Percentiles rank a stretch among this genome's conserved stretches.
phyloP scores from a whole-genome alignment of 2,888 invertebrate species.

The Anoncus sp. region DNA sequence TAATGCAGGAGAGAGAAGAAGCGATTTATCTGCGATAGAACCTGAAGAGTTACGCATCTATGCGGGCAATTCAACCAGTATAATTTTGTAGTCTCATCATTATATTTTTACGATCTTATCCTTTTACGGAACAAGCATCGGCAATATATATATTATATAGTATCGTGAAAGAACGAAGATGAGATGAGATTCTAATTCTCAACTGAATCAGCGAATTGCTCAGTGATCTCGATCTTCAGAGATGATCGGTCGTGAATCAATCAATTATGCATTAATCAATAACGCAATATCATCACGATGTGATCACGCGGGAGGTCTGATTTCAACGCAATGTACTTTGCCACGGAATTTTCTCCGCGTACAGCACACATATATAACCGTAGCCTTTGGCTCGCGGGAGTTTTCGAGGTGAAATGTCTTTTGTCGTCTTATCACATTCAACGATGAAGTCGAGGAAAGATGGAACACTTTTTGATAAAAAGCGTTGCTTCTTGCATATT shows the following conservation, averaged over 20 bases:
- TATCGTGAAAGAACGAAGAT: constrained; percentile 12
- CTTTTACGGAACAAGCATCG: constrained; percentile 2
- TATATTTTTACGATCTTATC: constrained; percentile 36
- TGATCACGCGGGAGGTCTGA: background rate
- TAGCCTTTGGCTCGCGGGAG: constrained; percentile 53
- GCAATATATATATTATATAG: constrained; percentile 2
- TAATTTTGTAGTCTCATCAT: constrained; percentile 46
- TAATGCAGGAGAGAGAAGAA: constrained; percentile 12
- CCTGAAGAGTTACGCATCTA: constrained; percentile 29
- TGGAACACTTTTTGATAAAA: too few species aligned
- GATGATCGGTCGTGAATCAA: constrained; percentile 59
- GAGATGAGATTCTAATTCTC: constrained; percentile 4
- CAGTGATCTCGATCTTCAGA: background rate
- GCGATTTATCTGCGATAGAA: constrained; percentile 19
- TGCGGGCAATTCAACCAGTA: constrained; percentile 39
- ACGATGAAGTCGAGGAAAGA: too few species aligned
- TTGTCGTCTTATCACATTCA: background rate
- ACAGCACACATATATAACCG: constrained; percentile 51
- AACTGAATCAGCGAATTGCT: constrained; percentile 32
- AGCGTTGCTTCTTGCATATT: too few species aligned
- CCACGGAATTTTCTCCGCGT: background rate
- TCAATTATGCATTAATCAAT: constrained; percentile 62
- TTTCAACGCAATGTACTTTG: background rate
- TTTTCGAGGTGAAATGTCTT: constrained; percentile 62
- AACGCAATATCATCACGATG: constrained; percentile 31